Conservation (phyloP, 2,888 invertebrate species). For the Allophyes oxyacanthae region DNA sequence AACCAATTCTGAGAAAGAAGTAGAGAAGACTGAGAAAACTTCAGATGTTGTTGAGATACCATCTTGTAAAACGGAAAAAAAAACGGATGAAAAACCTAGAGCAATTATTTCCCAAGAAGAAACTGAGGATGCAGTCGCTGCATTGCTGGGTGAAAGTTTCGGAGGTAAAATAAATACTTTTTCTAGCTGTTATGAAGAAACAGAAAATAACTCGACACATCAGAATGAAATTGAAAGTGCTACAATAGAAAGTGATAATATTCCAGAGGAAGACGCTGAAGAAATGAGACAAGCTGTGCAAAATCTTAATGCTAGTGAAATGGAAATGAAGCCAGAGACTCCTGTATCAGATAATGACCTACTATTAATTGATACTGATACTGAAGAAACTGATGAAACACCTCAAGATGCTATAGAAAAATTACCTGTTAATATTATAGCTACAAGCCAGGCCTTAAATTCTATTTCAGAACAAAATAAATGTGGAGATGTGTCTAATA, state of each 20-base stretch:
- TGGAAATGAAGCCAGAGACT: conserved; percentile 94
- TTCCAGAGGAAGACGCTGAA: conserved; percentile 93
- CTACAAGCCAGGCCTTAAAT: conserved; percentile 72
- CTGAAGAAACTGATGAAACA: conserved; percentile 92
- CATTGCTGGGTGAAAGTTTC: conserved; percentile 95
- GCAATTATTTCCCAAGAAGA: conserved; percentile 97
- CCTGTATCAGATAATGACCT: conserved; percentile 95
- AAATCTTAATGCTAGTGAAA: conserved; percentile 92
- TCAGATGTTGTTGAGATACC: conserved; percentile 73
- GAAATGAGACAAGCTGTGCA: conserved; percentile 96
- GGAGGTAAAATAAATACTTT: conserved; percentile 90
- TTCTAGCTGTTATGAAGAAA: conserved; percentile 88
- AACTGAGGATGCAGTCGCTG: conserved; percentile 97
- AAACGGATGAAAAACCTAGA: conserved; percentile 93
- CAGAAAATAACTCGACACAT: conserved; percentile 76
- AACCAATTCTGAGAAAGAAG: conserved; percentile 84
- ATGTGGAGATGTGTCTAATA: conserved; percentile 71
- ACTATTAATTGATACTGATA: conserved; percentile 96
- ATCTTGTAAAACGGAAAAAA: conserved; percentile 85
- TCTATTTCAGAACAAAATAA: conserved; percentile 69
- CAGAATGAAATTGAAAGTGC: conserved; percentile 83
- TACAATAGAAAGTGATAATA: conserved; percentile 85
- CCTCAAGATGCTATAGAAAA: conserved; percentile 82
- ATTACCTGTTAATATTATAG: conserved; percentile 77
- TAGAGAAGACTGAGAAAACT: conserved; percentile 68